Evolutionary conservation across 2,888 invertebrate genomes (phyloP), one percentile per base, ranked within the genome.

Genomic region (Phragmatobia fuliginosa): DNA sequence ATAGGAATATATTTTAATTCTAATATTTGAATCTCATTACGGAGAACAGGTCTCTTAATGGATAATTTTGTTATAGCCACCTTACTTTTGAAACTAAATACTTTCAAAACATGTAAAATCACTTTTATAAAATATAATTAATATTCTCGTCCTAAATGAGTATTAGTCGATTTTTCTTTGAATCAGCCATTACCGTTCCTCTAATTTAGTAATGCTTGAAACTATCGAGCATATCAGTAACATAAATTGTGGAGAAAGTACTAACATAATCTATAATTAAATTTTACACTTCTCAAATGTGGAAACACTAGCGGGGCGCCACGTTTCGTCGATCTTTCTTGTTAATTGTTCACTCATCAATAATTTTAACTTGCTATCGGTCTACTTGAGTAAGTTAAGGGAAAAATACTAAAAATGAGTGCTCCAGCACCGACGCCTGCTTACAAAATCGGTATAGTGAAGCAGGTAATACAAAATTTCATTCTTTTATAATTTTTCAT

Each of bases 281-380:
- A 60, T 76, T 73, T 45, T 74, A 74, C 64, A 74, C 73, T 86
- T 89, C 89, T 88, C 71, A 68, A 75, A 73, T 81, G 79, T 91
- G 90, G 92, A 82, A 94, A 92, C 91, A 91, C 89, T 81, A 80
- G 78, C 77, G 70, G 84, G 86, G 86, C 92, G 94, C 94, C 94
- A 94, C 94, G 94, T 94, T 94, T 94, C 92, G 90, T 91, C 88
- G 89, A 88, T 87, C 88, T 87, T 89, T 87, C 88, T 87, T 89
- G 87, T 87, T 89, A 88, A 83, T 90, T 88, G 88, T 87, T 84
- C 85, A 84, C 80, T 90, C 89, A 68, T 86, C 89, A 87, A 87
- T 88, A 88, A 89, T 89, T 88, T 86, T 86, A 86, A 70, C 82
- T 86, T 85, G 82, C 78, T 84, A 83, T 80, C 83, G 82, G 82